These are phyloP conservation scores for Mirounga angustirostris DNA, from an alignment of 2,113 vertebrate genomes.

Conservation along the genomic window DNA sequence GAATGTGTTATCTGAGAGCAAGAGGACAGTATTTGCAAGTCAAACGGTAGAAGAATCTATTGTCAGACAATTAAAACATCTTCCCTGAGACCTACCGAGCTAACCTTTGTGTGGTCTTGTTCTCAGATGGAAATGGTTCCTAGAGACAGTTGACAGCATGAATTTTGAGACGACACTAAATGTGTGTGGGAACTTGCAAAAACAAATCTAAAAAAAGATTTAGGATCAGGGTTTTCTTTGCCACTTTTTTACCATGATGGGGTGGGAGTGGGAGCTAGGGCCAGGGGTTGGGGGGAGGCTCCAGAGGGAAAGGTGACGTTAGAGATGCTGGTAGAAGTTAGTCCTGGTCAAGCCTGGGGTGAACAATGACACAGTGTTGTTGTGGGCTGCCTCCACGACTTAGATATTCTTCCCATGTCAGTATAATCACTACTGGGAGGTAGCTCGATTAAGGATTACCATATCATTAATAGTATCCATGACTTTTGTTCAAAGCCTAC, in stretches of 20 bases:
- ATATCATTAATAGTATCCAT: constrained; percentile 99
- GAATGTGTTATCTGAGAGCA: constrained; percentile 82
- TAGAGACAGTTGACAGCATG: constrained; percentile 88
- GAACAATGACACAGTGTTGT: constrained; percentile 99
- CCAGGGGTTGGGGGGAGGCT: constrained; percentile 74
- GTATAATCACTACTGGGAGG: constrained; percentile 99
- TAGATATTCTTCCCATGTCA: constrained; percentile 99
- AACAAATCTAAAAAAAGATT: constrained; percentile 94
- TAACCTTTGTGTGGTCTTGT: constrained; percentile 97
- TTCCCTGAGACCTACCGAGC: constrained; percentile 90
- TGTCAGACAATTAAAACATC: constrained; percentile 93
- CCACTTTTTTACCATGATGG: constrained; percentile 88
- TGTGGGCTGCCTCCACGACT: constrained; percentile 95
- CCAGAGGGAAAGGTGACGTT: constrained; percentile 91
- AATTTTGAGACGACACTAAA: constrained; percentile 89
- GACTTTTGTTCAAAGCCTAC: constrained; percentile 99
- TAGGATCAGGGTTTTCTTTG: constrained; percentile 93
- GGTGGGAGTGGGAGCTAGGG: constrained; percentile 67
- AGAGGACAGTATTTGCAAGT: constrained; percentile 88
- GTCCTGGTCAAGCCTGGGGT: constrained; percentile 94
- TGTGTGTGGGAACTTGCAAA: constrained; percentile 98
- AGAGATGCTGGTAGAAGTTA: constrained; percentile 96
- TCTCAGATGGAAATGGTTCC: constrained; percentile 88
- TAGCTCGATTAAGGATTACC: constrained; percentile 99
- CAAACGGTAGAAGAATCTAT: constrained; percentile 87